A percentile compares a stretch with the other conserved stretches of the same genome.
Conservation (phyloP, 1,140 invertebrate species). For the Formica exsecta region DNA sequence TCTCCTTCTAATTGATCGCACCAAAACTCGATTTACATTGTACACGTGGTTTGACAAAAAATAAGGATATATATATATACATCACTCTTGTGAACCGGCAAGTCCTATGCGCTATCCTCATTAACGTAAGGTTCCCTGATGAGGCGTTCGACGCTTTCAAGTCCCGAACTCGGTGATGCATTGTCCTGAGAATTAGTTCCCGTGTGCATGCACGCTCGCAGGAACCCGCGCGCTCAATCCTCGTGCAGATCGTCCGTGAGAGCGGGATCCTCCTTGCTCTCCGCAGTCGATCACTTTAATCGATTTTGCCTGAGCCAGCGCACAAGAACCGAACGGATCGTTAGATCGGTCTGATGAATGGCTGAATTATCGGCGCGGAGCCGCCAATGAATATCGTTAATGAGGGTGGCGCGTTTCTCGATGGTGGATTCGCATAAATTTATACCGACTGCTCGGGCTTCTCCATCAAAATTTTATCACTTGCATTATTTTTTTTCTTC, state of each 20-base stretch:
- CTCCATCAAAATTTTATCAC: slow-evolving; percentile 73
- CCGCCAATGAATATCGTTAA: slow-evolving; percentile 80
- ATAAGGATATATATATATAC: not conserved
- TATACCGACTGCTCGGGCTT: slow-evolving; percentile 55
- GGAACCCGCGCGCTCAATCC: slow-evolving; percentile 45
- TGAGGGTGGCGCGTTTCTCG: slow-evolving; percentile 70
- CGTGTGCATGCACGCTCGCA: slow-evolving; percentile 56
- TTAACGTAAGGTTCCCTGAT: slow-evolving; percentile 67
- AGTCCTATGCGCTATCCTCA: slow-evolving; percentile 48
- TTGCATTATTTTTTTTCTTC: slow-evolving; percentile 32
- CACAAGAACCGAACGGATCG: slow-evolving; percentile 78
- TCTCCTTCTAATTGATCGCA: not conserved
- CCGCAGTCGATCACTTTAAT: slow-evolving; percentile 80
- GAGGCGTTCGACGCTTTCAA: slow-evolving; percentile 62
- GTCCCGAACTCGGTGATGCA: slow-evolving; percentile 73
- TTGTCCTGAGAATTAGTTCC: slow-evolving; percentile 76
- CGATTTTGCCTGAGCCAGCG: slow-evolving; percentile 73
- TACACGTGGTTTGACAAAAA: slow-evolving; percentile 40
- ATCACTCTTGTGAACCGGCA: slow-evolving; percentile 7
- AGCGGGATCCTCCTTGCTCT: slow-evolving; percentile 36
- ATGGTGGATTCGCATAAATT: slow-evolving; percentile 69
- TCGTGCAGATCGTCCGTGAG: slow-evolving; percentile 57
- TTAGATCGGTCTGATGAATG: slow-evolving; percentile 79
- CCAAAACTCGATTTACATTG: slow-evolving; percentile 8
- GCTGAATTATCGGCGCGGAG: slow-evolving; percentile 78